These are phyloP conservation scores for Siniperca knerii DNA, from an alignment of 2,113 vertebrate genomes.

Conservation along the genomic window DNA sequence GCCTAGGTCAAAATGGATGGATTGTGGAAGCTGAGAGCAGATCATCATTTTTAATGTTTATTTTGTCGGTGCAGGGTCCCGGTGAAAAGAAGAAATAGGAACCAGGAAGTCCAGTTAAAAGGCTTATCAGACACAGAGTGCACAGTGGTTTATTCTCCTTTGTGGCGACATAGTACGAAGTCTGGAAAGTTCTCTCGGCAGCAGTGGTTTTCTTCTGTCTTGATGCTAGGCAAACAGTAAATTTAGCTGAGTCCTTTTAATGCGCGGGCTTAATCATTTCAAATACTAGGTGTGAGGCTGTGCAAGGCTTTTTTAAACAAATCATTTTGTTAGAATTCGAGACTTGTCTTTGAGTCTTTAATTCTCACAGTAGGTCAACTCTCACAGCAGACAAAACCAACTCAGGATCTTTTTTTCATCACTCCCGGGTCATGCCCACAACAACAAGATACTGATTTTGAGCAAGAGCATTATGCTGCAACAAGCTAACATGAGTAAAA, in stretches of 20 bases:
- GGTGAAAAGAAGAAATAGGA: neutral
- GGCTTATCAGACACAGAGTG: neutral
- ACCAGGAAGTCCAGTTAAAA: slow-evolving; percentile 22
- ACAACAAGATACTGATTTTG: too few species aligned
- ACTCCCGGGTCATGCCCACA: too few species aligned
- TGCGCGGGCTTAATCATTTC: too few species aligned
- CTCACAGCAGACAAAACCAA: too few species aligned
- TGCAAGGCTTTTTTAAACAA: too few species aligned
- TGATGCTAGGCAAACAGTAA: neutral
- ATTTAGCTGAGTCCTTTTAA: neutral
- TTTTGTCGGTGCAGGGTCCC: neutral
- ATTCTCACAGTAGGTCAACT: too few species aligned
- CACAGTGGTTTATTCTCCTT: slow-evolving; percentile 1
- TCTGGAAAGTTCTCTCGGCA: slow-evolving; percentile 15
- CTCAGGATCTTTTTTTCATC: too few species aligned
- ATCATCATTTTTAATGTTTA: neutral
- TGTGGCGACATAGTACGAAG: neutral
- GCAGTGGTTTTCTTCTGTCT: neutral
- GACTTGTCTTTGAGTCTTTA: too few species aligned
- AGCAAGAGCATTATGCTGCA: neutral
- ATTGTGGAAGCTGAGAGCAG: neutral
- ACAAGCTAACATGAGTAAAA: neutral
- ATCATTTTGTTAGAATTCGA: too few species aligned
- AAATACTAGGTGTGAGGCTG: too few species aligned
- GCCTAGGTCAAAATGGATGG: neutral